phyloP scores from a whole-genome alignment of 2,113 vertebrate species.

The Onychostoma macrolepis region DNA sequence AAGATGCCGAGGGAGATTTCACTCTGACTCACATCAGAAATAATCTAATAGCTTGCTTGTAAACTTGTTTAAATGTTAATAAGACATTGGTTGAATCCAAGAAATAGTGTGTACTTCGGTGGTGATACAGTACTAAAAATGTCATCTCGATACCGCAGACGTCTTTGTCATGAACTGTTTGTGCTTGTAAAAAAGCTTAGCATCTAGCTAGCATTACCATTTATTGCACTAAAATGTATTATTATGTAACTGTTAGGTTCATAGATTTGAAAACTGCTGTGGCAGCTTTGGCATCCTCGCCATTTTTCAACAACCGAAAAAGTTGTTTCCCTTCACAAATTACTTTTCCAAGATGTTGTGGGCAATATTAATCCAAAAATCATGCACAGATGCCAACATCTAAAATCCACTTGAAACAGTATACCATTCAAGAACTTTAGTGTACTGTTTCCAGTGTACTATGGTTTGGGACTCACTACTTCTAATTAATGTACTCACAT shows the following conservation, averaged over 20 bases:
- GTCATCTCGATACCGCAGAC: neutral
- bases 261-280: neutral
- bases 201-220: neutral
- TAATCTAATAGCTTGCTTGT: neutral
- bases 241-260: neutral
- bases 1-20: neutral
- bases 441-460: neutral
- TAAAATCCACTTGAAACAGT: neutral
- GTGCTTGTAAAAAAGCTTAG: neutral
- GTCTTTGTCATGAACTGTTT: neutral
- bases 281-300: neutral
- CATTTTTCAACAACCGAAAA: neutral
- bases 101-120: neutral
- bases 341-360: neutral
- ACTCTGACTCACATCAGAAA: neutral
- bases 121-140: neutral
- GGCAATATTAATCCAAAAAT: neutral
- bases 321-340: neutral
- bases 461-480: constrained; percentile 2
- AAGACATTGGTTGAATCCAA: neutral
- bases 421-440: neutral
- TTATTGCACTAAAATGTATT: neutral
- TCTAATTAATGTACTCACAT: neutral
- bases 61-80: neutral
- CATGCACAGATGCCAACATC: neutral